These are phyloP conservation scores for Trichogramma evanescens DNA, from an alignment of 2,888 invertebrate genomes.

Conservation along the genomic window DNA sequence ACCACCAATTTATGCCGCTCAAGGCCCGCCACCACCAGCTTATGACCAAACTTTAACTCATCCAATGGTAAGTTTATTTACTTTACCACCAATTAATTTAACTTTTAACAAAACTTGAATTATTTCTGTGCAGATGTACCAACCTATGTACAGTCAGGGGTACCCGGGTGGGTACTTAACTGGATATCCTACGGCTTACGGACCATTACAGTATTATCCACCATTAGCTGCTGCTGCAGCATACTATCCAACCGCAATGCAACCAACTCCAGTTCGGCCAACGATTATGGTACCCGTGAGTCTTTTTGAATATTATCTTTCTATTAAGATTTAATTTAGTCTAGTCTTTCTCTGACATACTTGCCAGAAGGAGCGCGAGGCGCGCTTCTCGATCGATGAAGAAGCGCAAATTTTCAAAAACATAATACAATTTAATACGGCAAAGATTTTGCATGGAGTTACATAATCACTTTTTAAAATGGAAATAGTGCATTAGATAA, in stretches of 20 bases:
- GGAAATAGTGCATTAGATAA: too few species aligned
- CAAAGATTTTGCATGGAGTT: too few species aligned
- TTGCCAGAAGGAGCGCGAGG: too few species aligned
- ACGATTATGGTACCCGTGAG: slow-evolving; percentile 75
- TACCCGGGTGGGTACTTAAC: slow-evolving; percentile 62
- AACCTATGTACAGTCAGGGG: slow-evolving; percentile 66
- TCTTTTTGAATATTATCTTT: slow-evolving; percentile 24
- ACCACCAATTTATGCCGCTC: slow-evolving; percentile 60
- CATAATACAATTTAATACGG: too few species aligned
- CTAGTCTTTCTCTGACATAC: too few species aligned
- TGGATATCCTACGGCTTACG: slow-evolving; percentile 68
- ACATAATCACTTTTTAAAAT: too few species aligned
- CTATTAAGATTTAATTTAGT: too few species aligned
- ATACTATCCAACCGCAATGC: slow-evolving; percentile 55
- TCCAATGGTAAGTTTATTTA: slow-evolving; percentile 49
- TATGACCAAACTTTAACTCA: slow-evolving; percentile 66
- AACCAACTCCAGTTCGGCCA: slow-evolving; percentile 53
- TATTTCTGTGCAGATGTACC: slow-evolving; percentile 56
- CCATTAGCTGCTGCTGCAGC: slow-evolving; percentile 60
- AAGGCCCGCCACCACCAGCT: slow-evolving; percentile 55
- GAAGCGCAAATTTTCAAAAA: too few species aligned
- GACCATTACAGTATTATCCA: slow-evolving; percentile 67
- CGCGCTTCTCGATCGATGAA: too few species aligned
- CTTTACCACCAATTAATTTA: too few species aligned
- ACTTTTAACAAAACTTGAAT: not conserved